Evolutionary conservation across 2,113 vertebrate species (phyloP), one percentile per base, ranked within the genome.

Genomic region (Sinocyclocheilus maitianheensis): DNA sequence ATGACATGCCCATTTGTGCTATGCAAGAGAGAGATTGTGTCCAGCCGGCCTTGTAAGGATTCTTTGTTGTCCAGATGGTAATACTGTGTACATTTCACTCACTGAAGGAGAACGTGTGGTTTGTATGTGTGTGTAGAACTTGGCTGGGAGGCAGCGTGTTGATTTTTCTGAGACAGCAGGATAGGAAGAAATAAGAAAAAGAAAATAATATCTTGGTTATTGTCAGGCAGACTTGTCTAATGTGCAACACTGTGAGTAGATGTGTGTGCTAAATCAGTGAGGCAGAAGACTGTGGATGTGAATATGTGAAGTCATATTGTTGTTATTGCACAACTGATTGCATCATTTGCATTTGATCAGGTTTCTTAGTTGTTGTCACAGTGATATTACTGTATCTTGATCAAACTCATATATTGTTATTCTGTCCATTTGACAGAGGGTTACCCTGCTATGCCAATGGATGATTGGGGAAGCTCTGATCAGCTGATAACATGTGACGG

Each of bases 401-500:
- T 83, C 40, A 77, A 24, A 46, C 34, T 76, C 71, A 62, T 16
- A 71, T 77, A 3, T 77, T 34, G 6, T 65, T n/a, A 5, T 8
- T 78, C 26, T 77, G 71, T 14, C 26, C 20, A 65, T 77, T 76
- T 67, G 76, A 65, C 10, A 8, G 34, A 81, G 26, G 82, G 58
- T 71, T 84, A 26, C 82, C 63, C 26, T 75, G 74, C 85, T 82
- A 74, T 69, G 0, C 58, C 67, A 84, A 13, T 60, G 48, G 37
- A 60, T 87, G 63, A 82, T 86, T 81, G 69, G 65, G 43, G 22
- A 77, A 76, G 24, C 79, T 86, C 85, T 78, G 85, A 87, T 85
- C 62, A 87, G 88, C 53, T 37, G 53, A 79, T 85, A 85, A 82
- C 10, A 3, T 63, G 40, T 65, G 34, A 43, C 14, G 51, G 71